Conservation (phyloP, 2,797 vertebrate species). For the Clarias platycephalus region DNA sequence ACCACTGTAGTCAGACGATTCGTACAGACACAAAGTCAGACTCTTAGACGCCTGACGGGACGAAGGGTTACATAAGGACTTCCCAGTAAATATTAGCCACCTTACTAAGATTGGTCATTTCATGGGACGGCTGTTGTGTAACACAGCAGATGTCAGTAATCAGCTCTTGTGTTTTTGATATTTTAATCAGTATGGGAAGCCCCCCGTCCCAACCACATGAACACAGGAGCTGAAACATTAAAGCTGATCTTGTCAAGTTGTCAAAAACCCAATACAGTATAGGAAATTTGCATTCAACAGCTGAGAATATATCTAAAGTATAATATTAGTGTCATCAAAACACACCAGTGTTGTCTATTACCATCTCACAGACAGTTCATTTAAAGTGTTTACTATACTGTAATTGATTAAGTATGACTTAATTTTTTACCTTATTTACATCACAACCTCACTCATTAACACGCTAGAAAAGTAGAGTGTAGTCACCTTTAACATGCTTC, state of each 20-base stretch:
- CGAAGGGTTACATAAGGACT: slow-evolving; percentile 28
- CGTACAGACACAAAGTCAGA: no score
- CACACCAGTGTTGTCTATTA: neutral
- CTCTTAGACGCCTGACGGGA: slow-evolving; percentile 4
- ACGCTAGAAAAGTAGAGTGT: neutral
- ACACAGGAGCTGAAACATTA: neutral
- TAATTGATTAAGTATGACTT: neutral
- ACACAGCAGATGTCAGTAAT: neutral
- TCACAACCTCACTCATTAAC: neutral
- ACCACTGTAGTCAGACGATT: no score
- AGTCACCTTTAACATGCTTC: neutral
- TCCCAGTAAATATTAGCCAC: slow-evolving; percentile 18
- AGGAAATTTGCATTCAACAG: slow-evolving; percentile 2
- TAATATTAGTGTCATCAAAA: neutral
- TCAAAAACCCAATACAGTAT: neutral
- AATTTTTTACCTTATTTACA: neutral
- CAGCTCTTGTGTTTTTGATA: neutral
- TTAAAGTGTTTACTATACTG: neutral
- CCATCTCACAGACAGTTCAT: neutral
- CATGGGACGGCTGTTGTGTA: neutral
- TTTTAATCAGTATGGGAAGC: slow-evolving; percentile 1
- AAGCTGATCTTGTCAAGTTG: neutral
- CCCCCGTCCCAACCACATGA: neutral
- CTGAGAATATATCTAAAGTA: neutral
- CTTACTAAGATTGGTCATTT: neutral